phyloP scores from a whole-genome alignment of 2,888 invertebrate species.

The Polyploca ridens region DNA sequence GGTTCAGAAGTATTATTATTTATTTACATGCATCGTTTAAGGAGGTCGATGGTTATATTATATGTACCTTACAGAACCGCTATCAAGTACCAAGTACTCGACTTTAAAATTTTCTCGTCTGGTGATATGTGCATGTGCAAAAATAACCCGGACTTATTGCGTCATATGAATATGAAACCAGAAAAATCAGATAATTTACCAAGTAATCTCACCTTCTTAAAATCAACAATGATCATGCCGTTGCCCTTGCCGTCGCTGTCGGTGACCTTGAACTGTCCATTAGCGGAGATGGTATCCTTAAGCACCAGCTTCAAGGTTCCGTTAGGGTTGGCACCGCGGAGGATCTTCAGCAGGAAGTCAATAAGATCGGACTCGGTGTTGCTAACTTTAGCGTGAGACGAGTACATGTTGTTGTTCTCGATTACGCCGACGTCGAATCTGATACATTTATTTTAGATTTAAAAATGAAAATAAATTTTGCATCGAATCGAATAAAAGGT shows the following conservation, averaged over 20 bases:
- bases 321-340: constrained; percentile 65
- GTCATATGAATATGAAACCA: background rate
- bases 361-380: constrained; percentile 76
- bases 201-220: constrained; percentile 74
- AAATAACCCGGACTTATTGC: too few species aligned
- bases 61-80: too few species aligned
- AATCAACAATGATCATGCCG: constrained; percentile 83
- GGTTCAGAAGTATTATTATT: too few species aligned
- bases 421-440: constrained; percentile 79
- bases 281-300: constrained; percentile 85
- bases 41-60: too few species aligned
- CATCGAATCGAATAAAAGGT: too few species aligned
- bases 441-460: constrained; percentile 7
- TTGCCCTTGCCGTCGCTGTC: constrained; percentile 87
- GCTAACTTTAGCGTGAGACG: constrained; percentile 81
- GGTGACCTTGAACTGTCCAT: constrained; percentile 86
- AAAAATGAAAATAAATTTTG: too few species aligned
- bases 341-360: constrained; percentile 82
- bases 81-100: too few species aligned
- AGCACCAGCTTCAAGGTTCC: constrained; percentile 84
- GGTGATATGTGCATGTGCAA: too few species aligned
- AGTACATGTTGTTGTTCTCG: constrained; percentile 69
- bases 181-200: background rate
- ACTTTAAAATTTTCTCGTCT: too few species aligned
- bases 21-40: too few species aligned